These are phyloP conservation scores for Strix uralensis DNA, from an alignment of 2,113 vertebrate genomes.

Conservation along the genomic window DNA sequence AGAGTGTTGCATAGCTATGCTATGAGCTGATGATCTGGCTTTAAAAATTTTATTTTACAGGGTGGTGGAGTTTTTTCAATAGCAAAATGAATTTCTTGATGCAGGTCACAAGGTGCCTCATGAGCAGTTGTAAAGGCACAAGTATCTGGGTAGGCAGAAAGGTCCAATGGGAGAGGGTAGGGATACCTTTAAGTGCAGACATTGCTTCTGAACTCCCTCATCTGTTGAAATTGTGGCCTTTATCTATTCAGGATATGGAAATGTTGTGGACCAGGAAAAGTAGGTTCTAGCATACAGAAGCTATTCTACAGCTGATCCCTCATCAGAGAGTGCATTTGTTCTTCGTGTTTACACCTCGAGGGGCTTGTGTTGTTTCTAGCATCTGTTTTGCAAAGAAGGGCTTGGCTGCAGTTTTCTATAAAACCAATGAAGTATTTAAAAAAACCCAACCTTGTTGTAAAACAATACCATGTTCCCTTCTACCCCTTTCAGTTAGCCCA, in stretches of 20 bases:
- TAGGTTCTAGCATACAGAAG: background rate
- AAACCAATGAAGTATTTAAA: background rate
- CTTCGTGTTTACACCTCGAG: background rate
- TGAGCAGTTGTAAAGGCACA: background rate
- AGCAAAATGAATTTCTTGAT: background rate
- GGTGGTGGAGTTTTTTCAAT: background rate
- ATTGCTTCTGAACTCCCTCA: background rate
- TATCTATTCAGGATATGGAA: background rate
- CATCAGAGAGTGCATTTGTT: background rate
- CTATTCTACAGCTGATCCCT: background rate
- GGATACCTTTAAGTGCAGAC: background rate
- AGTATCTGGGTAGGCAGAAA: background rate
- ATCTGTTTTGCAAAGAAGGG: conserved; percentile 1
- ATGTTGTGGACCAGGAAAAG: background rate
- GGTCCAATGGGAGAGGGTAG: background rate
- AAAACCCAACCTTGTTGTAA: background rate
- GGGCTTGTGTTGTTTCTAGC: conserved; percentile 1
- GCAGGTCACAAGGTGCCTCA: background rate
- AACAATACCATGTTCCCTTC: background rate
- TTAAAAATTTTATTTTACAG: background rate
- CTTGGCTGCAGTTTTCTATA: conserved; percentile 5
- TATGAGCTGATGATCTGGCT: background rate
- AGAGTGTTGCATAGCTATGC: background rate
- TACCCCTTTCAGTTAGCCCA: background rate
- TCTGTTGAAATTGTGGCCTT: background rate